Percentiles rank a stretch among this genome's conserved stretches.
phyloP scores from a whole-genome alignment of 2,113 vertebrate species.

The Malurus cyaneus region DNA sequence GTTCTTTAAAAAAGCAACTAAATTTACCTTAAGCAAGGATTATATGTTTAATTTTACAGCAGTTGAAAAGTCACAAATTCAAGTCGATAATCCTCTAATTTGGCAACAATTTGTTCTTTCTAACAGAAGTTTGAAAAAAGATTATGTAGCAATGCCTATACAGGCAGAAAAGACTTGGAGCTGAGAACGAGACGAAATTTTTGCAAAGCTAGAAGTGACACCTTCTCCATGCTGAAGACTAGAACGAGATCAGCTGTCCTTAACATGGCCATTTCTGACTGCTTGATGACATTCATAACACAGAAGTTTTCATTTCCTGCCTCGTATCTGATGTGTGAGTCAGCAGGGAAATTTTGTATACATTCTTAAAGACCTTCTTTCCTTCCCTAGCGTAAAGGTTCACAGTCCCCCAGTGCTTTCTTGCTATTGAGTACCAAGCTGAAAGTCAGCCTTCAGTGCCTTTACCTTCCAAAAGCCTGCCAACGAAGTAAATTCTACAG shows the following conservation, averaged over 20 bases:
- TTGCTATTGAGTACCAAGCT: background rate
- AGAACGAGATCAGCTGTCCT: background rate
- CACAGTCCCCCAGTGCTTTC: background rate
- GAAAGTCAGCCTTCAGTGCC: background rate
- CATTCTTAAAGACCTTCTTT: background rate
- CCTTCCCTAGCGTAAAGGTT: background rate
- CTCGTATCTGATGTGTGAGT: background rate
- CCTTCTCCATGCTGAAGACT: background rate
- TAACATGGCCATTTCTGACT: background rate
- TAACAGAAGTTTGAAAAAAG: background rate
- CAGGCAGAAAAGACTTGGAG: background rate
- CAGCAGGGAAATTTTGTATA: background rate
- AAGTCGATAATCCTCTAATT: background rate
- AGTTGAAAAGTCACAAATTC: background rate
- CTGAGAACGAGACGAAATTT: background rate
- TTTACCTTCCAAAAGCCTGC: background rate
- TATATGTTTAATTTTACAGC: background rate
- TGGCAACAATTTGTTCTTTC: background rate
- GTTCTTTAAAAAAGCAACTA: background rate
- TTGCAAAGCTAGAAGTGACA: background rate
- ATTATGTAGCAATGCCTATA: background rate
- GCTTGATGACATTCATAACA: background rate
- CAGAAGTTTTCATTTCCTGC: slow-evolving; percentile 18
- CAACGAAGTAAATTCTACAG: background rate
- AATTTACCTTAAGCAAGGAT: background rate